Base-by-base conservation (phyloP, 2,888 invertebrate genomes). In the Epinotia nisella region DNA sequence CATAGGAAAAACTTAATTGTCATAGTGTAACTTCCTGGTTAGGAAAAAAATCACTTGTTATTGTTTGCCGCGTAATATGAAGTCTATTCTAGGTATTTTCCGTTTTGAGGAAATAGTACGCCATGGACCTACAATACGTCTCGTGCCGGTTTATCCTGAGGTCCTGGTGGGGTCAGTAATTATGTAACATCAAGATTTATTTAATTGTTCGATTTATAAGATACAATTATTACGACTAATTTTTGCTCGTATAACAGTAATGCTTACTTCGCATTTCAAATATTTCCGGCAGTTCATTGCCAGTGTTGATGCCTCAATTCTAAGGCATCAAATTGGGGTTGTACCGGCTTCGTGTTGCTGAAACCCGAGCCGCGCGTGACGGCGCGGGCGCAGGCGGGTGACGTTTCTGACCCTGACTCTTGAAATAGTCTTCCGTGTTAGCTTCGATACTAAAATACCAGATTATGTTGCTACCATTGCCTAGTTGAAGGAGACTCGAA, bases 361-460 rank as follows among this genome's bases (percentile, higher is more conserved):
- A 87, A 88, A 89, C 83, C 84, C 80, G 88, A 90, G 82, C 87
- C 87, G 80, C 79, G 79, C 84, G 87, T 86, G 83, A 84, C 76
- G 80, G 82, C 79, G 83, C 68, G 71, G 70, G 79, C 77, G 76
- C 75, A 77, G 76, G 76, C 76, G 77, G 78, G 79, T 83, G 86
- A 87, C 86, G 87, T 83, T 83, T 79, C 81, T 58, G 92, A 85
- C 93, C 93, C 92, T 94, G 93, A 92, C 93, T 93, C 94, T 93
- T 93, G 92, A 93, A 93, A 93, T 93, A 93, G 93, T 92, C 93
- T 93, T 93, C 93, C 93, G 93, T 90, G 88, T 93, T 90, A 91
- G 88, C 87, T 88, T 81, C 81, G 87, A 88, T 87, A 88, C 90
- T 91, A 87, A 93, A 93, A 93, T 93, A 92, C 91, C 91, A 91